phyloP scores from a whole-genome alignment of 1,140 invertebrate species.

The Drosophila busckii region DNA sequence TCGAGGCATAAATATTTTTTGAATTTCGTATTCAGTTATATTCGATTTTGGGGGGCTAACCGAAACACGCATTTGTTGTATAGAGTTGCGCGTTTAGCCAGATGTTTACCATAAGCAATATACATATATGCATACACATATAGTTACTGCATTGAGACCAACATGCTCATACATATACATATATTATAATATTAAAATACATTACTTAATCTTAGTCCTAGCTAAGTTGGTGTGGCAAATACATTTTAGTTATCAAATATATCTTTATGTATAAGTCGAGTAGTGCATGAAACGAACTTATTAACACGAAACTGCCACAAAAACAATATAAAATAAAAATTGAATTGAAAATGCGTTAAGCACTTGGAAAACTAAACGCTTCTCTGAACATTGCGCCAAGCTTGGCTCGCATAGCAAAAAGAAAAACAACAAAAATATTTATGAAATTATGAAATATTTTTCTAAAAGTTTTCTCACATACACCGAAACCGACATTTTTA shows the following conservation, averaged over 20 bases:
- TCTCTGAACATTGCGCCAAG: constrained; percentile 39
- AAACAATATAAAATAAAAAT: background rate
- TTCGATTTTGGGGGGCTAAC: constrained; percentile 18
- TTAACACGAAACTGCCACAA: constrained; percentile 28
- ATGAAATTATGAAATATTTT: constrained; percentile 52
- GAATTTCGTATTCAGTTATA: constrained; percentile 32
- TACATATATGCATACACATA: constrained; percentile 35
- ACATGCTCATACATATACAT: constrained; percentile 29
- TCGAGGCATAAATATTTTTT: constrained; percentile 2
- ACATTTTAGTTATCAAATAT: constrained; percentile 60
- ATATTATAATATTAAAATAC: constrained; percentile 38
- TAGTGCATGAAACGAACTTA: too few species aligned
- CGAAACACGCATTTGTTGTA: constrained; percentile 56
- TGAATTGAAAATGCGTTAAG: constrained; percentile 41
- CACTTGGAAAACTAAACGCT: constrained; percentile 68
- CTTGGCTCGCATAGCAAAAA: constrained; percentile 19
- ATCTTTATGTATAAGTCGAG: too few species aligned
- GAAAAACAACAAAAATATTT: constrained; percentile 4
- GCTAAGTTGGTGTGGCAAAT: constrained; percentile 67
- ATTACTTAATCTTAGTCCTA: constrained; percentile 44
- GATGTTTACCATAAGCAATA: constrained; percentile 75
- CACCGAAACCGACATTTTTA: constrained; percentile 46
- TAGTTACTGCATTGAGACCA: constrained; percentile 42
- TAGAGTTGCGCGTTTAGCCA: constrained; percentile 62
- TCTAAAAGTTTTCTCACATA: constrained; percentile 58